These are phyloP conservation scores for Drosophila diplacantha DNA, from an alignment of 2,888 invertebrate genomes.

Conservation along the genomic window DNA sequence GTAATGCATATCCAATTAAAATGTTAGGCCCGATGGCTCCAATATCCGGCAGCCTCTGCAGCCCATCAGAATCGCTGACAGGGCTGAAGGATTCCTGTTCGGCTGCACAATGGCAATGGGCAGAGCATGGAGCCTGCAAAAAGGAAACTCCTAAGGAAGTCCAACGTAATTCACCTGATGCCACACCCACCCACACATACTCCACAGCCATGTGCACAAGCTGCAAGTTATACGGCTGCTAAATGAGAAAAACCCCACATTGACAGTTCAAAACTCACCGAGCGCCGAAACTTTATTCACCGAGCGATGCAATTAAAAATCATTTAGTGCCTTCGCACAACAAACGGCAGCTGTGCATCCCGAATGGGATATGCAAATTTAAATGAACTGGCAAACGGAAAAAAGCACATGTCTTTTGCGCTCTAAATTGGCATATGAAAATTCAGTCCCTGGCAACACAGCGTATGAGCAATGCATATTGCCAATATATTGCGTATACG, in stretches of 20 bases:
- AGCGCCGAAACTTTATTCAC: slow-evolving; percentile 1
- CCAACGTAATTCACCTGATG: background rate
- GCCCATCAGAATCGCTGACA: background rate
- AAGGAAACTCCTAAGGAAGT: background rate
- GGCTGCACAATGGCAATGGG: background rate
- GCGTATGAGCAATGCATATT: slow-evolving; percentile 23
- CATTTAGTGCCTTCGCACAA: slow-evolving; percentile 20
- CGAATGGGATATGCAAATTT: slow-evolving; percentile 19
- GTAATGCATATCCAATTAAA: slow-evolving; percentile 45
- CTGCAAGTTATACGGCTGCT: background rate
- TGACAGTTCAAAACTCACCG: background rate
- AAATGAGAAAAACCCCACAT: background rate
- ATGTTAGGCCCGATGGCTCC: slow-evolving; percentile 20
- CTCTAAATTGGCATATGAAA: slow-evolving; percentile 24
- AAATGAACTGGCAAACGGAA: slow-evolving; percentile 5
- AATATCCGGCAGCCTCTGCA: background rate
- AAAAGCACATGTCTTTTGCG: slow-evolving; percentile 5
- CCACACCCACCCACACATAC: background rate
- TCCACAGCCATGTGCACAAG: background rate
- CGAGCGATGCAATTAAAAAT: slow-evolving; percentile 31
- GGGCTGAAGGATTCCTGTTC: background rate
- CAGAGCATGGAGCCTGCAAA: no score
- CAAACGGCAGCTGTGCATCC: slow-evolving; percentile 23
- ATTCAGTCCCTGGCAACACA: slow-evolving; percentile 11
- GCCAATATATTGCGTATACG: slow-evolving; percentile 19